Percentiles rank a stretch among this genome's conserved stretches.
These are phyloP conservation scores for Calidris pygmaea DNA, from an alignment of 2,113 vertebrate genomes.

Conservation along the genomic window DNA sequence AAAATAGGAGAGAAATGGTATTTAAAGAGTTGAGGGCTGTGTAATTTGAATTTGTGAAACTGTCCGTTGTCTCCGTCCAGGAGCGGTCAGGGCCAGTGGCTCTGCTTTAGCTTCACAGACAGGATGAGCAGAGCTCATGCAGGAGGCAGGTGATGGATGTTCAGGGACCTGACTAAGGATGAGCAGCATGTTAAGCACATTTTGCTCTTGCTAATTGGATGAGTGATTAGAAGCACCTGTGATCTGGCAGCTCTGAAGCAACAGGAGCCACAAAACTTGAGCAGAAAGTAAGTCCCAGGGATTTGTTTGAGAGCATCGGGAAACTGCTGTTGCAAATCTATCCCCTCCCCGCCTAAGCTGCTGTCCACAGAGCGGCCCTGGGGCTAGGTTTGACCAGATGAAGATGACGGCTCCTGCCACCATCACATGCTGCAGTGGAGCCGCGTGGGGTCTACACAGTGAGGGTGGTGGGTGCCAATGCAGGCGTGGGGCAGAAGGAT, in stretches of 20 bases:
- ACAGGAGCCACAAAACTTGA: neutral
- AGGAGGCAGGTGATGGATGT: neutral
- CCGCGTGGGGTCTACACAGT: rapidly evolving
- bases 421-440: neutral
- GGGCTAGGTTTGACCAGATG: neutral
- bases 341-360: neutral
- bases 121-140: rapidly evolving
- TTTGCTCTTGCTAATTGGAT: neutral
- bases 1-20: neutral
- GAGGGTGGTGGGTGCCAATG: rapidly evolving
- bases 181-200: neutral
- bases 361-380: neutral
- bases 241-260: neutral
- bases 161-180: neutral
- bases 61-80: neutral
- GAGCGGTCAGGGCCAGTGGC: rapidly evolving
- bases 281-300: neutral
- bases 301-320: neutral
- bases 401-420: neutral
- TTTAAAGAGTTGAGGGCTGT: neutral
- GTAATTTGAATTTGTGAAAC: neutral
- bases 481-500: neutral
- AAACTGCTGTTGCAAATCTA: neutral
- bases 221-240: neutral
- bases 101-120: neutral